Evolutionary conservation across 2,113 vertebrate genomes (phyloP).

Genomic region (Pedionomus torquatus): DNA sequence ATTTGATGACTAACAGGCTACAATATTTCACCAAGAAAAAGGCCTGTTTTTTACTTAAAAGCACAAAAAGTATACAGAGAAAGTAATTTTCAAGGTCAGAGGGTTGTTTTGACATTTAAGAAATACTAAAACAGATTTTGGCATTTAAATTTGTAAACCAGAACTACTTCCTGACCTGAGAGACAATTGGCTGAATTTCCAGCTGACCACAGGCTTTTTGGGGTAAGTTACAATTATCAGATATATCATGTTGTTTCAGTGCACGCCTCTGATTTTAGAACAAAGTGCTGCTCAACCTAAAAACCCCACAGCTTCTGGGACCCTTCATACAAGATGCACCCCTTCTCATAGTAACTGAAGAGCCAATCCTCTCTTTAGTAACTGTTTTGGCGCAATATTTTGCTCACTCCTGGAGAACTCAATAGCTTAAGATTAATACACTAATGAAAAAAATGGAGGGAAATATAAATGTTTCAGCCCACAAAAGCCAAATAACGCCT

Average conservation of each 20-base stretch:
- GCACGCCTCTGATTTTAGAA: constrained; percentile 28
- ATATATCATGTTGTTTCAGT: background rate
- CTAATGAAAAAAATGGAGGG: constrained; percentile 33
- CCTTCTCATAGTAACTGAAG: constrained; percentile 46
- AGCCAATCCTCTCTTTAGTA: constrained; percentile 47
- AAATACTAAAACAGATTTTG: constrained; percentile 68
- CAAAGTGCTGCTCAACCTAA: constrained; percentile 60
- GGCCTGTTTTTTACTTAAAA: constrained; percentile 4
- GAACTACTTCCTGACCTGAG: constrained; percentile 69
- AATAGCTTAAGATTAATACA: constrained; percentile 59
- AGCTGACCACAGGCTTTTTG: constrained; percentile 69
- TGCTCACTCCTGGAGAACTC: constrained; percentile 54
- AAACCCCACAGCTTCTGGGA: constrained; percentile 35
- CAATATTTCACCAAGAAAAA: background rate
- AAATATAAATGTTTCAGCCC: constrained; percentile 11
- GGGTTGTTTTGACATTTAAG: constrained; percentile 42
- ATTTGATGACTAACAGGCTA: constrained; percentile 20
- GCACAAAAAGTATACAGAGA: constrained; percentile 8
- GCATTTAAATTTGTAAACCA: constrained; percentile 74
- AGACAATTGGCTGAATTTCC: constrained; percentile 68
- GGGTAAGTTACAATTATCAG: constrained; percentile 65
- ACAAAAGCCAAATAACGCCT: background rate
- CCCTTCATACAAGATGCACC: constrained; percentile 8
- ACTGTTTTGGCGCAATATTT: constrained; percentile 36
- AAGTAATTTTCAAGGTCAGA: constrained; percentile 26